Evolutionary conservation across 1,140 invertebrate species (phyloP).

Genomic region (Oryctes rhinoceros): DNA sequence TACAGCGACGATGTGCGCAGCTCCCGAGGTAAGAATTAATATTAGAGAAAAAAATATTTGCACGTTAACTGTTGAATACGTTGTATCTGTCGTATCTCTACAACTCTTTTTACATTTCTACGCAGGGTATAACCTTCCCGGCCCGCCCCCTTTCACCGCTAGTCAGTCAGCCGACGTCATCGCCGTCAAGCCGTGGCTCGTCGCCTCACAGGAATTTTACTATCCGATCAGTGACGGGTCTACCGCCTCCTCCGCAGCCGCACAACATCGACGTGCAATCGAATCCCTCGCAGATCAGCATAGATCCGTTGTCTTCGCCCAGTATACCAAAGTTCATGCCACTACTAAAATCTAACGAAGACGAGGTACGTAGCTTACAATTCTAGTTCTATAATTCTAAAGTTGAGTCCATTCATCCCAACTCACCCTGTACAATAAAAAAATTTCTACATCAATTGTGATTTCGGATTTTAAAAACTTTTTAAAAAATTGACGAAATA

Average conservation of each 20-base stretch:
- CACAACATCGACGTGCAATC: slow-evolving; percentile 31
- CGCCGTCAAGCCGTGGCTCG: slow-evolving; percentile 68
- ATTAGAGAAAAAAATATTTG: neutral
- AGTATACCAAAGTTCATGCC: slow-evolving; percentile 45
- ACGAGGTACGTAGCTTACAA: slow-evolving; percentile 45
- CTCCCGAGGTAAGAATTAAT: slow-evolving; percentile 57
- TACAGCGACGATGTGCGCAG: slow-evolving; percentile 62
- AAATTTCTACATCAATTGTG: too few species aligned
- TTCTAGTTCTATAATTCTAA: too few species aligned
- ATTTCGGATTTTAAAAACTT: too few species aligned
- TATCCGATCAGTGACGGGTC: slow-evolving; percentile 54
- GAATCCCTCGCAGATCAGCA: slow-evolving; percentile 39
- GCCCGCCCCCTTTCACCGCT: slow-evolving; percentile 65
- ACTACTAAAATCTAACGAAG: slow-evolving; percentile 41
- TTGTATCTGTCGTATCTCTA: slow-evolving; percentile 11
- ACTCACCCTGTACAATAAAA: too few species aligned
- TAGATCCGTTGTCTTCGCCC: slow-evolving; percentile 47
- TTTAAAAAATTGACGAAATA: too few species aligned
- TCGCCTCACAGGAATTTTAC: slow-evolving; percentile 65
- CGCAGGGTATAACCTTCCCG: slow-evolving; percentile 60
- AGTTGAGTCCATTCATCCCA: too few species aligned
- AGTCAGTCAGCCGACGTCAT: slow-evolving; percentile 66
- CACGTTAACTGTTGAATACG: neutral
- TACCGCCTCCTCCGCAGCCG: slow-evolving; percentile 48
- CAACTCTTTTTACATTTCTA: neutral